These are phyloP conservation scores for Odontesthes bonariensis DNA, from an alignment of 2,113 vertebrate species.

Conservation along the genomic window DNA sequence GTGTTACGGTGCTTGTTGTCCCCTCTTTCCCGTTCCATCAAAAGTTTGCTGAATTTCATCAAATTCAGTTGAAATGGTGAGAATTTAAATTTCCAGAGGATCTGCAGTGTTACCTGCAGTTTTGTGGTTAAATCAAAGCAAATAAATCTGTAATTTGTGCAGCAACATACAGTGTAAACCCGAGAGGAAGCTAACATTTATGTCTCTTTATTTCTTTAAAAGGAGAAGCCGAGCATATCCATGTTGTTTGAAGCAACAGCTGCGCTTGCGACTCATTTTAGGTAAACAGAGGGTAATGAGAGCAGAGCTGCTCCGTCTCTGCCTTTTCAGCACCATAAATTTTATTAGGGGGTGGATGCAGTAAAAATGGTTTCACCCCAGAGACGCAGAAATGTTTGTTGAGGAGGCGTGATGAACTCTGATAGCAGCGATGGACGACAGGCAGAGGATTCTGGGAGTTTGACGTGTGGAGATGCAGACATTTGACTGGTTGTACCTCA, in stretches of 20 bases:
- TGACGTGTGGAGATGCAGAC: slow-evolving; percentile 1
- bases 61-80: too few relatives aligned
- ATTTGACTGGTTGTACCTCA: not conserved
- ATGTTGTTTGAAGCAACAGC: slow-evolving; percentile 44
- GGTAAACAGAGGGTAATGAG: slow-evolving; percentile 65
- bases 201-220: not conserved
- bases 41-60: too few relatives aligned
- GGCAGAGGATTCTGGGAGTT: not conserved
- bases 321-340: slow-evolving; percentile 69
- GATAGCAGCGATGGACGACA: slow-evolving; percentile 18
- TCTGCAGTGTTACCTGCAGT: too few relatives aligned
- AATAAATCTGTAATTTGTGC: not conserved
- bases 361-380: slow-evolving; percentile 74
- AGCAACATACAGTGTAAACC: not conserved
- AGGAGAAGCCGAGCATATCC: not conserved
- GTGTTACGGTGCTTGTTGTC: too few relatives aligned
- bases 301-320: slow-evolving; percentile 30
- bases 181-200: not conserved
- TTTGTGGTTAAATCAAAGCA: not conserved
- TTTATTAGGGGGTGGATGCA: slow-evolving; percentile 70
- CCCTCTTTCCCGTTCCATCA: too few relatives aligned
- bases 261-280: slow-evolving; percentile 37
- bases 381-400: slow-evolving; percentile 74
- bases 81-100: too few relatives aligned
- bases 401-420: slow-evolving; percentile 43